Base-by-base conservation (phyloP, 1,140 invertebrate species). In the Neodiprion fabricii region DNA sequence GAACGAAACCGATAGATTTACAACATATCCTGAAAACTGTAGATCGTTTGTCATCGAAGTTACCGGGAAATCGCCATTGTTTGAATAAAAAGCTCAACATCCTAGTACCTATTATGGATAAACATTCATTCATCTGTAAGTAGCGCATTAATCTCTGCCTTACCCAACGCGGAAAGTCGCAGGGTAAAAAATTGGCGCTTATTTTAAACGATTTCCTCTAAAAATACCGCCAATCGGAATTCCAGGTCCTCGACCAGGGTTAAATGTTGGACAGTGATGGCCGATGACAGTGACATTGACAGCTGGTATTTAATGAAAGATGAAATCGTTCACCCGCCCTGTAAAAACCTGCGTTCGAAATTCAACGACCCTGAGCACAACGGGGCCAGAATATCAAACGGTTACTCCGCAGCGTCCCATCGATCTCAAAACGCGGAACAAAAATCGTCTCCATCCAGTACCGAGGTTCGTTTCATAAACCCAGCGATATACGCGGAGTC, bases 401-500 rank as follows among this genome's bases (percentile, higher is more conserved):
- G 28, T 40, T 40, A 40, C 28, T 40, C 28, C 28, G 5, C 28
- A 40, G 28, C 28, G 2, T 40, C 28, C 28, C 28, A 40, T 5
- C 28, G 28, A 5, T 40, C 28, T 40, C 53, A 9, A 61, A 9
- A 7, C 53, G 11, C 2, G 28, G 28, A 40, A 40, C 28, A 40
- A 61, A 61, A 14, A 61, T 61, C 53, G 11, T 61, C 75, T 4
- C 75, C 23, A 48, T 83, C 81, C 0, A 67, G 73, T 0, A 23
- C 77, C 1, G 80, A 82, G 11, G 74, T 84, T 14, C 78, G 80
- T 10, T 79, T 76, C 23, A 78, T 82, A 12, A 81, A 84, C 75
- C 76, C 83, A n/a, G 79, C 81, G 5, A 84, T 81, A 70, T 82
- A 82, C 17, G 76, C 77, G 1, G 79, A 81, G 48, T 66, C 78